These are phyloP conservation scores for Rhinoderma darwinii DNA, from an alignment of 2,113 vertebrate genomes.

Conservation along the genomic window DNA sequence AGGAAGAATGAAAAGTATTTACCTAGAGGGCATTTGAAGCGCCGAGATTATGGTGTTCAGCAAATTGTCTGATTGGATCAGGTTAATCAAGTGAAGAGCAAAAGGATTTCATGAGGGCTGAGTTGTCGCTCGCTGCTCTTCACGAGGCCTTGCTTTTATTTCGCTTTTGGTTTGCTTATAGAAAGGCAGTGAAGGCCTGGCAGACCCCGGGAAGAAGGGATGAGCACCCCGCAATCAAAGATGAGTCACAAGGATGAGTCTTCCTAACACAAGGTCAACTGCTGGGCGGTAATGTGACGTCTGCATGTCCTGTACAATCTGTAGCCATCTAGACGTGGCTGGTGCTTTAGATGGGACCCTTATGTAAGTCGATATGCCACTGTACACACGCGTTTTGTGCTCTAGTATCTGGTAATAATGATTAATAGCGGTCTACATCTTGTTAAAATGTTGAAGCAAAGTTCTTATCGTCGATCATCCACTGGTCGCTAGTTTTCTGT, in stretches of 20 bases:
- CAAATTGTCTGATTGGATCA: conserved; percentile 77
- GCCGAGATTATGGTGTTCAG: conserved; percentile 66
- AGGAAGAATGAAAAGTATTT: conserved; percentile 70
- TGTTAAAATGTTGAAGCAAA: too few species aligned
- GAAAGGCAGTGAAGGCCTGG: conserved; percentile 1
- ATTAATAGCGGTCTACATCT: too few species aligned
- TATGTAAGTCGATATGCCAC: too few species aligned
- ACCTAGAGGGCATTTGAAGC: conserved; percentile 68
- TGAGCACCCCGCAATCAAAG: not conserved
- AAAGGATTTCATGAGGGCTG: conserved; percentile 60
- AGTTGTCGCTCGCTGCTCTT: conserved; percentile 30
- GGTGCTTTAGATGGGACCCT: not conserved
- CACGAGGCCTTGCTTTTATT: conserved; percentile 38
- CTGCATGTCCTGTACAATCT: not conserved
- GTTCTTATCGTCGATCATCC: too few species aligned
- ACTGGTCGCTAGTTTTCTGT: too few species aligned
- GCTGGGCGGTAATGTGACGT: not conserved
- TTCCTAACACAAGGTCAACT: not conserved
- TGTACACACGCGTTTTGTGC: too few species aligned
- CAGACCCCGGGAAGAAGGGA: not conserved
- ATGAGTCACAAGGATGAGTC: not conserved
- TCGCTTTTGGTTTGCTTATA: conserved; percentile 39
- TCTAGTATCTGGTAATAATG: too few species aligned
- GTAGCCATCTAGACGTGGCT: not conserved
- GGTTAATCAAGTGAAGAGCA: conserved; percentile 66